Evolutionary conservation across 2,797 vertebrate genomes (phyloP), one percentile per base, ranked within the genome.

Genomic region (Urosaurus nigricauda): DNA sequence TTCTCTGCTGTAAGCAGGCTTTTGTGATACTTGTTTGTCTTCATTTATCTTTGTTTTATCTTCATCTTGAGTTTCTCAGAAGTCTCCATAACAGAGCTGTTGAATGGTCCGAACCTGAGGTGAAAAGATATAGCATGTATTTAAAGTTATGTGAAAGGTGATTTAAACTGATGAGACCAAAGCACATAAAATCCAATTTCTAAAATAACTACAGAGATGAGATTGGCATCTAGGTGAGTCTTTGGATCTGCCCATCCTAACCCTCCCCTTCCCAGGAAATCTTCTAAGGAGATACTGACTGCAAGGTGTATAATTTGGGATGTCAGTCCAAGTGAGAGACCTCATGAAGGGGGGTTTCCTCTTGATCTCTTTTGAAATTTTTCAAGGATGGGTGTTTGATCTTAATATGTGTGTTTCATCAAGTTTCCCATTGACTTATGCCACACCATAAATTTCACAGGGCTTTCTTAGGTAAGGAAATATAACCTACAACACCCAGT

Each of bases 41-140:
- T 4, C 74, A 73, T 63, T 63, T 5, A 4, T 87, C 37, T 32
- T 90, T 81, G 12, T 53, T 35, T 80, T 80, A 17, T 1, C 58
- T 71, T 0, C 13, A 65, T 84, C 92, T 75, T 73, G 65, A 68
- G 11, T 91, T 77, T 9, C 35, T 60, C 29, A 58, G 26, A 81
- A 29, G 11, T 14, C 68, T 87, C 37, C 60, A 11, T 65, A 8
- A 21, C 37, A 81, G 56, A 81, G 21, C 19, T 35, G 21, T 53
- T 71, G 43, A 47, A 71, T n/a, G 9, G 17, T 71, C 17, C 35
- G 19, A 53, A 71, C 9, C 12, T 73, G 47, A 73, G 68, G 24
- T 29, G 47, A 84, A 47, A 56, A 84, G 9, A 73, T 24, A 53
- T 26, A 26, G 3, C 16, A 53, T 84, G n/a, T 71, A 51, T 53